Evolutionary conservation across 2,888 invertebrate species (phyloP), one percentile per base, ranked within the genome.

Genomic region (Hipparchia sbordonii): DNA sequence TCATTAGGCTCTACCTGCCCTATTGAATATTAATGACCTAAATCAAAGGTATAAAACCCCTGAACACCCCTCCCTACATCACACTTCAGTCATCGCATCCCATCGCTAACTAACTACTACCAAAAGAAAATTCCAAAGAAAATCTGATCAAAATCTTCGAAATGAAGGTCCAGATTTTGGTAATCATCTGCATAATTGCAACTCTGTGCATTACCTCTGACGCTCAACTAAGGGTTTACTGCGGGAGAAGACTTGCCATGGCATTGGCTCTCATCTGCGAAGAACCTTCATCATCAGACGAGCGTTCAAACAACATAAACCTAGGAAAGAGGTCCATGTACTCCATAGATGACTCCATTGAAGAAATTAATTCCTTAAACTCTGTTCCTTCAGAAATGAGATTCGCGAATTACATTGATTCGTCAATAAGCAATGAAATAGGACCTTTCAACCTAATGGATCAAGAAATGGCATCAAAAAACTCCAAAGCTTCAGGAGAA

Each of bases 221-320:
- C 3, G 57, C 57, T 9, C 57, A 57, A 57, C 0, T 23, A 8
- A 13, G 23, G 7, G 72, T 72, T 4, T 82, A 80, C 72, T 84
- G 84, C 56, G 85, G 82, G 0, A 78, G 81, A 10, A 63, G 75
- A 8, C 72, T 84, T 10, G 79, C 83, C 0, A 71, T 77, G 12
- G 74, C 81, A 2, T 56, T 82, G 72, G 79, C 79, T 0, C 39
- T 71, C 45, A 33, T 81, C 0, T 84, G 83, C 59, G 76, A 79
- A 0, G 60, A 8, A 4, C 13, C 57, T 2, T 23, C 57, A 8
- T 8, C 13, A 57, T 23, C 57, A 57, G 57, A 57, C 8, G 23
- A 57, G 7, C 13, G 57, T 3, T 56, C 56, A 13, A 23, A 57
- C 57, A 23, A 57, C 23, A 23, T 13, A 2, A 7, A 57, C 2